Conservation (phyloP, 1,140 invertebrate species). For the Anagrus nilaparvatae region DNA sequence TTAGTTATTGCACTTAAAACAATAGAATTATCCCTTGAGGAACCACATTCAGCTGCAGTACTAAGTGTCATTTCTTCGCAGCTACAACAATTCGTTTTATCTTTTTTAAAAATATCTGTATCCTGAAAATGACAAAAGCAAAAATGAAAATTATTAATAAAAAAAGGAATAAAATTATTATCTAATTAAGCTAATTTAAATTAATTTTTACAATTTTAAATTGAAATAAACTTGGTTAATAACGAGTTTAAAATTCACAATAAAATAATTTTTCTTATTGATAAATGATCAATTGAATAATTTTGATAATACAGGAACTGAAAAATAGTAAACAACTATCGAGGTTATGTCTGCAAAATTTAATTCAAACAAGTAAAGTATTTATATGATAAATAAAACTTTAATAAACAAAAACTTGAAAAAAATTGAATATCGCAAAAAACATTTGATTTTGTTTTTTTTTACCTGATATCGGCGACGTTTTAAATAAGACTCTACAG, state of each 20-base stretch:
- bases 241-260: background rate
- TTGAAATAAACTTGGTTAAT: background rate
- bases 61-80: slow-evolving; percentile 37
- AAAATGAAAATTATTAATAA: slow-evolving; percentile 15
- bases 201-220: background rate
- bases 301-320: background rate
- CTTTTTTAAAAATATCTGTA: slow-evolving; percentile 32
- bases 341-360: slow-evolving; percentile 22
- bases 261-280: background rate
- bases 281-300: background rate
- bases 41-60: slow-evolving; percentile 33
- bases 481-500: slow-evolving; percentile 41
- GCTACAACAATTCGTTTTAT: slow-evolving; percentile 25
- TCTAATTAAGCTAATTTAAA: too few relatives aligned
- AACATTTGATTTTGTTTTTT: background rate
- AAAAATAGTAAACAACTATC: slow-evolving; percentile 24
- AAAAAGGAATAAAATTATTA: too few relatives aligned
- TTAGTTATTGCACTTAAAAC: slow-evolving; percentile 39
- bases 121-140: slow-evolving; percentile 26
- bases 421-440: background rate
- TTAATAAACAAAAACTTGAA: slow-evolving; percentile 2
- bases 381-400: background rate
- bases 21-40: slow-evolving; percentile 39
- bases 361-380: background rate
- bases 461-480: slow-evolving; percentile 39